Conservation (phyloP, 2,888 invertebrate species). For the Drosophila tripunctata region DNA sequence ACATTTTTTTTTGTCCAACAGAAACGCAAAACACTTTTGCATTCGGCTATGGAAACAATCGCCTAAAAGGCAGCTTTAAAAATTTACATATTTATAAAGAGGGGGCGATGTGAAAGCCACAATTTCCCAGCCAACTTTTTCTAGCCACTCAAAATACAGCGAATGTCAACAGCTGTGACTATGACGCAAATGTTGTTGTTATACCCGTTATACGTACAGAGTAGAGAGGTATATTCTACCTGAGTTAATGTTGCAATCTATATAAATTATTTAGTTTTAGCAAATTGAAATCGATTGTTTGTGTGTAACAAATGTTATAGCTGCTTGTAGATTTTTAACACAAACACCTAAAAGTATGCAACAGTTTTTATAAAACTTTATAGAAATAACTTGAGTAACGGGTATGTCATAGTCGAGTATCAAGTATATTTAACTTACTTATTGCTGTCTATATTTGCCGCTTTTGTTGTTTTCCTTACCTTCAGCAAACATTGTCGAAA, state of each 20-base stretch:
- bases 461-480: constrained; percentile 8
- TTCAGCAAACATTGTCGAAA: constrained; percentile 27
- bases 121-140: neutral
- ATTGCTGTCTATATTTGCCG: constrained; percentile 6
- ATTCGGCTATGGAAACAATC: neutral
- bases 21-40: neutral
- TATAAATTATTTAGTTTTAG: too few relatives aligned
- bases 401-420: neutral
- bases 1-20: neutral
- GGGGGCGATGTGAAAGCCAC: neutral
- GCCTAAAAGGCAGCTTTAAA: constrained; percentile 21
- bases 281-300: too few relatives aligned
- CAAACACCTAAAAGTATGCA: neutral
- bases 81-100: constrained; percentile 36
- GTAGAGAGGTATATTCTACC: too few relatives aligned
- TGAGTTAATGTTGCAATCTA: too few relatives aligned
- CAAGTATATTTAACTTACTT: neutral
- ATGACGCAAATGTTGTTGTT: neutral
- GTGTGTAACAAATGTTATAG: too few relatives aligned
- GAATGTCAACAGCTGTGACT: constrained; percentile 49
- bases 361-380: neutral
- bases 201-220: neutral
- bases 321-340: too few relatives aligned
- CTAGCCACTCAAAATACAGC: neutral
- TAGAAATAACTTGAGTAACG: too few relatives aligned